phyloP scores from a whole-genome alignment of 53 echinoderm and acorn worm species.

The Apostichopus leukothele region DNA sequence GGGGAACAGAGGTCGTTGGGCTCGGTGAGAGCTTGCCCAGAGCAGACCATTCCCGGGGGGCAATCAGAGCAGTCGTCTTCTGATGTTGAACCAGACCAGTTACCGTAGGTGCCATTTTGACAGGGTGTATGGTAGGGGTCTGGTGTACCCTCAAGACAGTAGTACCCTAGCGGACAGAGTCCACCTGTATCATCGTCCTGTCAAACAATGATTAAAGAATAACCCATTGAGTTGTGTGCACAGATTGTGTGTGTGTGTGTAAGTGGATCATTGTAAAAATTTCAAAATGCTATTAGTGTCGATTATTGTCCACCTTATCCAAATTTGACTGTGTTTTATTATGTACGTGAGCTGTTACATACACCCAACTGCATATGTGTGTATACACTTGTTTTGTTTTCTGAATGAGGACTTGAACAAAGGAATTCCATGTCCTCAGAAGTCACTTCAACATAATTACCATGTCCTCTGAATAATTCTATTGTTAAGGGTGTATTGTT shows the following conservation, averaged over 20 bases:
- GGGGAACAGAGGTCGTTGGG: conserved; percentile 84
- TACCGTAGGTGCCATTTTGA: conserved; percentile 91
- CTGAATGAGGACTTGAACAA: too few species aligned
- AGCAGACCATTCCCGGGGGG: conserved; percentile 80
- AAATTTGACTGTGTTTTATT: neutral
- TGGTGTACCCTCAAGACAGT: conserved; percentile 68
- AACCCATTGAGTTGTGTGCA: neutral
- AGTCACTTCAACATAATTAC: too few species aligned
- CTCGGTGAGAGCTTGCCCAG: conserved; percentile 66
- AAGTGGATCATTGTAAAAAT: too few species aligned
- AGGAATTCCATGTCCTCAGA: too few species aligned
- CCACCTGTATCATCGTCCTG: conserved; percentile 69
- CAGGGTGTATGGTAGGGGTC: conserved; percentile 74
- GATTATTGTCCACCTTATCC: neutral
- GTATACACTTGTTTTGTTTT: too few species aligned
- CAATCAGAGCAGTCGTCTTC: conserved; percentile 82
- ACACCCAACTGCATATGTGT: too few species aligned
- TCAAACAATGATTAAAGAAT: conserved; percentile 34
- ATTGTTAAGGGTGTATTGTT: too few species aligned
- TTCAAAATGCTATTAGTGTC: neutral
- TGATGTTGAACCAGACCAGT: conserved; percentile 64
- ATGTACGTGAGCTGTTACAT: too few species aligned
- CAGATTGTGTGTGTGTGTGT: too few species aligned
- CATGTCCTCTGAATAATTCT: too few species aligned
- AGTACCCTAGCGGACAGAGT: conserved; percentile 78